Evolutionary conservation across 1,140 invertebrate genomes (phyloP), one percentile per base, ranked within the genome.

Genomic region (Aphis gossypii): DNA sequence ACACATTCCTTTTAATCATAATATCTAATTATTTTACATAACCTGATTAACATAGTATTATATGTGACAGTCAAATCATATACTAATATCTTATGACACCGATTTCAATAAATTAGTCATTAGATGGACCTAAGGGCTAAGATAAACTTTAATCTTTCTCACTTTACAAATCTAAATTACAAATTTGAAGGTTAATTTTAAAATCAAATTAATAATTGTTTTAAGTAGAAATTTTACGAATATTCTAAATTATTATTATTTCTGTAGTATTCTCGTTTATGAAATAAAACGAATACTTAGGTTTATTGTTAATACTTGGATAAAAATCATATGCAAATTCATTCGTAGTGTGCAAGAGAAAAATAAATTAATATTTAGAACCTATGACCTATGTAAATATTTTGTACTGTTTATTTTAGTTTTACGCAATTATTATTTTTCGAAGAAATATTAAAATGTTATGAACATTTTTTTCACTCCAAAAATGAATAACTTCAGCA

Each of bases 381-480:
- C n/a, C 60, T n/a, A 76, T 76, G 60, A 68, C 60, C 60, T 68
- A n/a, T n/a, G 14, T n/a, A 76, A 76, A 76, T 76, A 76, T 76
- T 76, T 76, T 35, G n/a, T n/a, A 76, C 5, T 14, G 14, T 35
- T 14, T 76, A n/a, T 76, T 60, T 68, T 14, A 18, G 30, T 14
- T 76, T 76, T n/a, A 76, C 14, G 60, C 6, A 76, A n/a, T 76
- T 76, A n/a, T 76, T 76, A 54, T 54, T 18, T 30, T n/a, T 8
- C 9, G 60, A 76, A 76, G 14, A n/a, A 76, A 76, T 76, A 76
- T 68, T 20, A 76, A 76, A 76, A 76, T 76, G 60, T n/a, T n/a
- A 68, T n/a, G 30, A 76, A n/a, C 4, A 60, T 23, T 76, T 76
- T 76, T 76, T 76, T 68, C 9, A n/a, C 11, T n/a, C 60, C 30